These are phyloP conservation scores for Sclerodermus sp. DNA, from an alignment of 2,888 invertebrate species.

Conservation along the genomic window DNA sequence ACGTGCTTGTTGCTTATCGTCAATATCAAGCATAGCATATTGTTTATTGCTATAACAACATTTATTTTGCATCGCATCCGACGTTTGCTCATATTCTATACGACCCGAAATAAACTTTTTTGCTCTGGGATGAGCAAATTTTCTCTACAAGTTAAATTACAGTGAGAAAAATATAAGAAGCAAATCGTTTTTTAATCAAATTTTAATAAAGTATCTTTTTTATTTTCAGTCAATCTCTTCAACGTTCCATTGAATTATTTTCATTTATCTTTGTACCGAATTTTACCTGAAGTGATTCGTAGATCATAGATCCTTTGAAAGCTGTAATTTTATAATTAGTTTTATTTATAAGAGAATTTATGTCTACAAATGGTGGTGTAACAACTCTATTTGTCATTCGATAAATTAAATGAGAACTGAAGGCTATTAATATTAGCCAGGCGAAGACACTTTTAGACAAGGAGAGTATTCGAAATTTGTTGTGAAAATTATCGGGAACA, in stretches of 20 bases:
- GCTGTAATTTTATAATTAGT: conserved; percentile 19
- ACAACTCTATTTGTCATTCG: conserved; percentile 21
- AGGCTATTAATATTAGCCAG: conserved; percentile 26
- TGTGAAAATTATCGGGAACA: conserved; percentile 18
- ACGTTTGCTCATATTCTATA: neutral
- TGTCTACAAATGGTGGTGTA: conserved; percentile 20
- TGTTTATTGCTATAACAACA: conserved; percentile 7
- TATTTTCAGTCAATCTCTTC: neutral
- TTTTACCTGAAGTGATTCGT: conserved; percentile 14
- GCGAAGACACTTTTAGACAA: conserved; percentile 26
- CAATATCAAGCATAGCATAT: conserved; percentile 20
- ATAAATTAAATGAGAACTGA: conserved; percentile 29
- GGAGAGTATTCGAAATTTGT: conserved; percentile 22
- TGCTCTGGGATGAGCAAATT: neutral
- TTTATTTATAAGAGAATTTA: conserved; percentile 18
- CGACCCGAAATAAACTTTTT: neutral
- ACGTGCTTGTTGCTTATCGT: conserved; percentile 16
- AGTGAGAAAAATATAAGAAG: neutral
- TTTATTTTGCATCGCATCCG: conserved; percentile 9
- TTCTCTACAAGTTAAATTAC: neutral
- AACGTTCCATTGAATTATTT: too few relatives aligned
- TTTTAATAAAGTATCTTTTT: neutral
- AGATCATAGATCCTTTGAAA: conserved; percentile 15
- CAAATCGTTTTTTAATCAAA: too few relatives aligned
- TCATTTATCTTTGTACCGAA: neutral